phyloP scores from a whole-genome alignment of 2,888 invertebrate species.

The Macaria notata region DNA sequence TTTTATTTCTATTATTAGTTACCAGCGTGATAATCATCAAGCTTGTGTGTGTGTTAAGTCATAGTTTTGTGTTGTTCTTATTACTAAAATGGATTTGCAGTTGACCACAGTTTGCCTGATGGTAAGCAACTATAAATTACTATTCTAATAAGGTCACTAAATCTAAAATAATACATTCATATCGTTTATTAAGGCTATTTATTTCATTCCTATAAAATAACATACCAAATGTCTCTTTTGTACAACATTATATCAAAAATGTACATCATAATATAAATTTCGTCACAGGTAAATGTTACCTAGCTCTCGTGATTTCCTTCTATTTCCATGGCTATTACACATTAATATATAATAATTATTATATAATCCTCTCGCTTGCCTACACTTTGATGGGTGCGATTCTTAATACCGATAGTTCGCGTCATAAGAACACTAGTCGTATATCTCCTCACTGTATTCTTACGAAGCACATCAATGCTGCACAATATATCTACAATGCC shows the following conservation, averaged over 20 bases:
- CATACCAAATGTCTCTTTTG: conserved; percentile 84
- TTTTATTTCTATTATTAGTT: not conserved
- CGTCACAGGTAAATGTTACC: conserved; percentile 81
- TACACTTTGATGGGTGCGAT: conserved; percentile 61
- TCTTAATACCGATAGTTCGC: conserved; percentile 42
- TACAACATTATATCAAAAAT: conserved; percentile 84
- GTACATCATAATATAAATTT: conserved; percentile 83
- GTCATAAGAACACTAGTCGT: conserved; percentile 28
- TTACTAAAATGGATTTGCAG: too few relatives aligned
- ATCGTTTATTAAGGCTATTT: conserved; percentile 80
- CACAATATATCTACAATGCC: conserved; percentile 50
- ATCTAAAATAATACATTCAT: conserved; percentile 45
- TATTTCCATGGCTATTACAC: conserved; percentile 66
- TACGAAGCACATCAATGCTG: conserved; percentile 50
- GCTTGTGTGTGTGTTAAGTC: too few relatives aligned
- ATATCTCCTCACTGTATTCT: conserved; percentile 26
- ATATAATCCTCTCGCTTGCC: conserved; percentile 73
- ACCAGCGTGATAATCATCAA: too few relatives aligned
- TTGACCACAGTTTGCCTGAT: too few relatives aligned
- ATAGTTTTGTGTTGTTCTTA: too few relatives aligned
- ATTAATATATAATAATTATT: conserved; percentile 52
- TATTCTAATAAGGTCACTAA: not conserved
- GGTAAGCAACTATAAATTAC: too few relatives aligned
- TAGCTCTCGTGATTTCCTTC: conserved; percentile 62
- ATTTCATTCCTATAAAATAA: conserved; percentile 84